Conservation (phyloP, 1,140 invertebrate species). For the Solenopsis invicta region DNA sequence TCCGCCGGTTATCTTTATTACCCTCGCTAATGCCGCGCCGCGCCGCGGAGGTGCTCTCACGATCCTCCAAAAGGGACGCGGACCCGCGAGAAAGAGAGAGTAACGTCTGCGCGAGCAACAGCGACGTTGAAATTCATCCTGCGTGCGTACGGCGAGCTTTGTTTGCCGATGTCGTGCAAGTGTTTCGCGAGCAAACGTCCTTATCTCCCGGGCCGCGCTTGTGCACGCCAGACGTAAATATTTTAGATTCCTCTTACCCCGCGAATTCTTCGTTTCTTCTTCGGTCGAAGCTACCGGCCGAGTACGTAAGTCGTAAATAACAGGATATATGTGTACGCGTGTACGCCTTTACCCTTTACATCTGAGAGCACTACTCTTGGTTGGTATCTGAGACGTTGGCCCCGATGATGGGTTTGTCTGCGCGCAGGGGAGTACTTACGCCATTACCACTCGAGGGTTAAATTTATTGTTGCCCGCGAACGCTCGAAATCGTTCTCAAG, state of each 20-base stretch:
- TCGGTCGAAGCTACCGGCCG: slow-evolving; percentile 34
- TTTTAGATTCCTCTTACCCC: slow-evolving; percentile 60
- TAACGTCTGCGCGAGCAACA: not conserved
- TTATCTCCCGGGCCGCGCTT: slow-evolving; percentile 64
- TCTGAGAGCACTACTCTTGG: slow-evolving; percentile 16
- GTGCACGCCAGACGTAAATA: slow-evolving; percentile 66
- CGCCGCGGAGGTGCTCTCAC: slow-evolving; percentile 6
- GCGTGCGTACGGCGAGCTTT: slow-evolving; percentile 51
- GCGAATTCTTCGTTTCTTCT: not conserved
- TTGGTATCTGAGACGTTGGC: slow-evolving; percentile 19
- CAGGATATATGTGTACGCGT: slow-evolving; percentile 10
- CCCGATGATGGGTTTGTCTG: slow-evolving; percentile 56
- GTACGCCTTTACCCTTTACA: slow-evolving; percentile 39
- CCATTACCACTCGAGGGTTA: slow-evolving; percentile 43
- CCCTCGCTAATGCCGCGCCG: not conserved
- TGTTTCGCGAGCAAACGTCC: slow-evolving; percentile 73
- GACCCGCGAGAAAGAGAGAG: not conserved
- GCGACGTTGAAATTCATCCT: slow-evolving; percentile 31
- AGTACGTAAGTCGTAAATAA: slow-evolving; percentile 67
- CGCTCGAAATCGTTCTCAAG: slow-evolving; percentile 21
- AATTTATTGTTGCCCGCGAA: slow-evolving; percentile 62
- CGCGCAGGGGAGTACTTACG: slow-evolving; percentile 20
- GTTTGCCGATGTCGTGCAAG: slow-evolving; percentile 71
- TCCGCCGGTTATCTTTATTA: slow-evolving; percentile 55
- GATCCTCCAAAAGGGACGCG: not conserved